Conservation (phyloP, 2,113 vertebrate species). For the Hystrix cristata region DNA sequence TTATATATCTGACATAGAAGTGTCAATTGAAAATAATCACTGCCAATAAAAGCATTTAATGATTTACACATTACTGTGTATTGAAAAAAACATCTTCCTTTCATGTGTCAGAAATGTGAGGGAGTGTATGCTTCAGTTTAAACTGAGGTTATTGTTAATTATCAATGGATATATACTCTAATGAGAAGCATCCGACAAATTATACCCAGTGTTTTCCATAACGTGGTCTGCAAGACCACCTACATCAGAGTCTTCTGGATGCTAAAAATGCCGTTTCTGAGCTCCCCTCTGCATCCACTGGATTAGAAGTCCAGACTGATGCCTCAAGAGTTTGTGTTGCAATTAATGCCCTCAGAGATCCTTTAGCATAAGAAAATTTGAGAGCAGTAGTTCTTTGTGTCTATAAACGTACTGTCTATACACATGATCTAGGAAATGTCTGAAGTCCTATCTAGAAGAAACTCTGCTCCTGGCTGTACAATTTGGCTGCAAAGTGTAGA, state of each 20-base stretch:
- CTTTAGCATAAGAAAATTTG: background rate
- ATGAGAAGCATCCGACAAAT: slow-evolving; percentile 49
- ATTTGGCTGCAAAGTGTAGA: background rate
- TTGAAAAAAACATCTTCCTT: background rate
- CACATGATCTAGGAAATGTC: background rate
- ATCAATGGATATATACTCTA: slow-evolving; percentile 37
- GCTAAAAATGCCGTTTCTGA: background rate
- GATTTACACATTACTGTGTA: background rate
- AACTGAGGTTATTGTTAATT: slow-evolving; percentile 50
- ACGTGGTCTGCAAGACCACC: background rate
- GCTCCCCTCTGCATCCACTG: background rate
- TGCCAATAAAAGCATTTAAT: slow-evolving; percentile 37
- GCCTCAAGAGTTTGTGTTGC: slow-evolving; percentile 14
- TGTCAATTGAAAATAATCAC: slow-evolving; percentile 10
- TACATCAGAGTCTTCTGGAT: background rate
- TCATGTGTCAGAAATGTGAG: slow-evolving; percentile 21
- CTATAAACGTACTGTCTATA: background rate
- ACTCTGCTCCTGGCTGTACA: background rate
- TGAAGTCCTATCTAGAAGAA: background rate
- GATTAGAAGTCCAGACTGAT: background rate
- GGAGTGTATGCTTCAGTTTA: background rate
- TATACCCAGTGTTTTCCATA: background rate
- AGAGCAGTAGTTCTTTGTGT: background rate
- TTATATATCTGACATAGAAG: slow-evolving; percentile 1
- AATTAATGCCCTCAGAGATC: background rate